phyloP scores from a whole-genome alignment of 2,797 vertebrate species.

The Falco peregrinus region DNA sequence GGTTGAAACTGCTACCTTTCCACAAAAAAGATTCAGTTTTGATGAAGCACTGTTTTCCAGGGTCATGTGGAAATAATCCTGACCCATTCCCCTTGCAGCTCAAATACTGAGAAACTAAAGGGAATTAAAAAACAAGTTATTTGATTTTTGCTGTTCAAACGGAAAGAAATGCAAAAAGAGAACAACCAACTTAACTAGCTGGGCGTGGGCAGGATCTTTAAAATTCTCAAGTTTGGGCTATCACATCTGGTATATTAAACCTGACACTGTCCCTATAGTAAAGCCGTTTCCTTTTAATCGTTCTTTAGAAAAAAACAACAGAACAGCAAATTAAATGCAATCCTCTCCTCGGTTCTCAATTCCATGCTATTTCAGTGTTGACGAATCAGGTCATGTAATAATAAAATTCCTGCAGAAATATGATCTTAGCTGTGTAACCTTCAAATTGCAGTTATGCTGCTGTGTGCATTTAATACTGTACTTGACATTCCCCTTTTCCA shows the following conservation, averaged over 20 bases:
- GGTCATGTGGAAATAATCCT: neutral
- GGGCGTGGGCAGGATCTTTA: neutral
- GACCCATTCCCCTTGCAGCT: neutral
- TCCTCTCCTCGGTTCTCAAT: slow-evolving; percentile 19
- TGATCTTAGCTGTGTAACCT: neutral
- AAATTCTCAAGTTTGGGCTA: neutral
- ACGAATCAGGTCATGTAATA: neutral
- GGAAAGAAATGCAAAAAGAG: neutral
- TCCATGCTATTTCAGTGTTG: slow-evolving; percentile 26
- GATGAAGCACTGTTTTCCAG: neutral
- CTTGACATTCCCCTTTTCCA: slow-evolving; percentile 42
- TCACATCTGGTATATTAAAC: slow-evolving; percentile 26
- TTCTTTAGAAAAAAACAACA: slow-evolving; percentile 31
- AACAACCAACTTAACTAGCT: neutral
- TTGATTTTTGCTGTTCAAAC: neutral
- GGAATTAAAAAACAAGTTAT: neutral
- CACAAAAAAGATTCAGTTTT: neutral
- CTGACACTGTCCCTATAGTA: neutral
- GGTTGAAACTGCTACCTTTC: neutral
- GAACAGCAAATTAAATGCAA: slow-evolving; percentile 35
- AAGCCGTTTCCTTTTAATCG: slow-evolving; percentile 24
- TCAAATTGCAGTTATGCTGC: slow-evolving; percentile 25
- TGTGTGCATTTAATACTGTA: slow-evolving; percentile 6
- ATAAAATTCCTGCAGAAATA: slow-evolving; percentile 58
- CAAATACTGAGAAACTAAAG: neutral